Base-by-base conservation (phyloP, 1,140 invertebrate genomes). In the Chlorops oryzae region DNA sequence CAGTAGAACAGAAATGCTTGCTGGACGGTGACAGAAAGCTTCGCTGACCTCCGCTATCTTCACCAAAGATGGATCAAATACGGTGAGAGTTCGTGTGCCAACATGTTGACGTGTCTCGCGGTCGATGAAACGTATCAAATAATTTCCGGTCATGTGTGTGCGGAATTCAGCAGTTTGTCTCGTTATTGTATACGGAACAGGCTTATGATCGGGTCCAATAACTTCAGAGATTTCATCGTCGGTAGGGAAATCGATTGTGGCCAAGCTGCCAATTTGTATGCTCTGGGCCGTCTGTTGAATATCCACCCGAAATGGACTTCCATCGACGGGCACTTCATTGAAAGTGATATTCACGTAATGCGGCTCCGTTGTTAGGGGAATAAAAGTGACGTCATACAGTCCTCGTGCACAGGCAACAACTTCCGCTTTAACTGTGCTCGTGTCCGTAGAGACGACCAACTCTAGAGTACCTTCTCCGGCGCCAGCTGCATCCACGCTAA, bases 311-410 rank as follows among this genome's bases (percentile, higher is more conserved):
- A 94, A 95, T 17, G 93, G 92, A 73, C 88, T 93, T 20, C 91
- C 90, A 56, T 89, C 88, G 9, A 96, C 88, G 47, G 88, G 81
- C 61, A 95, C 88, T 54, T 96, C 93, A 63, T 98, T 98, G 73
- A 98, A 98, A 7, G 89, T 92, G 49, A 98, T 95, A 60, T 93
- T 95, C 3, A 98, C 90, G 63, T 86, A 93, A 75, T 99, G 96
- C 5, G 90, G 81, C 47, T 88, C 86, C 9, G 85, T 79, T 39
- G 92, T 89, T 67, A 90, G 85, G 0, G 96, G 96, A 17, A 96
- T 83, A 73, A 98, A 99, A 1, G 92, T 94, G 1, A 99, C 94
- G 62, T 98, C 94, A 73, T 98, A 99, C 0, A 95, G 75, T 4
- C 92, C 92, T 50, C 92, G 79, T 1, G 91, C 90, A 62, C 90